phyloP scores from a whole-genome alignment of 2,888 invertebrate genomes.

The Heliconius ismenius region DNA sequence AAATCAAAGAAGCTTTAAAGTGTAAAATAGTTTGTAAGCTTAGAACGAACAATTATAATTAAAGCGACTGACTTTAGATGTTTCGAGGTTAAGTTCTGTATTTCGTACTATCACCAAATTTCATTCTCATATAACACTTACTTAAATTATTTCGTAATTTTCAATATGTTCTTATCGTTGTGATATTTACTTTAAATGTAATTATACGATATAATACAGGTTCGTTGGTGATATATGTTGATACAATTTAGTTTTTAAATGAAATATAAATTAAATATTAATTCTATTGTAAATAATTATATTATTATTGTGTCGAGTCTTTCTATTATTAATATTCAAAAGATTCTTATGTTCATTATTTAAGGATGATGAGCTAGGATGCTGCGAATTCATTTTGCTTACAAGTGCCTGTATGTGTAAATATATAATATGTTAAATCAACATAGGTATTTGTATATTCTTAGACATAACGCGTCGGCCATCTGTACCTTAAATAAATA shows the following conservation, averaged over 20 bases:
- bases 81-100: conserved; percentile 39
- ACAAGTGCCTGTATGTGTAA: conserved; percentile 60
- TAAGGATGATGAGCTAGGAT: conserved; percentile 31
- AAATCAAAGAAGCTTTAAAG: conserved; percentile 77
- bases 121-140: not conserved
- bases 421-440: conserved; percentile 40
- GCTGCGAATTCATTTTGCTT: conserved; percentile 52
- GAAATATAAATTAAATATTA: conserved; percentile 18
- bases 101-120: conserved; percentile 39
- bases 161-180: conserved; percentile 30
- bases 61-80: conserved; percentile 56
- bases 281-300: conserved; percentile 34
- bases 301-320: conserved; percentile 25
- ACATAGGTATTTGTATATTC: conserved; percentile 52
- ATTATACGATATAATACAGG: conserved; percentile 36
- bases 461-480: conserved; percentile 56
- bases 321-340: conserved; percentile 26
- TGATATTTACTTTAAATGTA: conserved; percentile 41
- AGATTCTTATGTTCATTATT: conserved; percentile 18
- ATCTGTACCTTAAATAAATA: conserved; percentile 64
- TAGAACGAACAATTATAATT: conserved; percentile 32
- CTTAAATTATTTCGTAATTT: conserved; percentile 20
- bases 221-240: conserved; percentile 37
- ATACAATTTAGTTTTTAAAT: conserved; percentile 34
- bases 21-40: conserved; percentile 57